Evolutionary conservation across 2,888 invertebrate species (phyloP).

Genomic region (Erannis defoliaria): DNA sequence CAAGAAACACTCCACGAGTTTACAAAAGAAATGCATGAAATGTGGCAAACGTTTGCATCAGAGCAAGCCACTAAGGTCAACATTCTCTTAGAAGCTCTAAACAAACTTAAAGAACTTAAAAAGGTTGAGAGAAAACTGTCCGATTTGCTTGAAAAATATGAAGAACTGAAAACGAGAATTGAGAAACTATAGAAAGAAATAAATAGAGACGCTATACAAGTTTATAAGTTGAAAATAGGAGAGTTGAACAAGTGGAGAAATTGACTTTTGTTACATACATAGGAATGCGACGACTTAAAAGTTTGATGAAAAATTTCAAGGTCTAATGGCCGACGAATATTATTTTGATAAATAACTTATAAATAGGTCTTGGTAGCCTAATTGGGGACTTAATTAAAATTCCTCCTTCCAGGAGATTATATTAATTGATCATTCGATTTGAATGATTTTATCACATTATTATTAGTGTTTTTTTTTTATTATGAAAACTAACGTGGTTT

Average conservation of each 20-base stretch:
- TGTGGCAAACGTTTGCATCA: conserved; percentile 21
- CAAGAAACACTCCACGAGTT: conserved; percentile 24
- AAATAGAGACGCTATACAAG: not conserved
- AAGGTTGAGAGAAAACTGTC: conserved; percentile 1
- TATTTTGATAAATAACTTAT: not conserved
- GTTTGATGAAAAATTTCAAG: conserved; percentile 10
- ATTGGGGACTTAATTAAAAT: not conserved
- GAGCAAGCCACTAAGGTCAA: conserved; percentile 20
- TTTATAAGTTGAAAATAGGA: conserved; percentile 13
- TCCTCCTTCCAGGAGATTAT: no score
- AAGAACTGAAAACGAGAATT: conserved; percentile 14
- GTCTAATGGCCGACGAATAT: not conserved
- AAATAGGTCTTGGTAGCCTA: no score
- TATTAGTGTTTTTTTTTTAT: no score
- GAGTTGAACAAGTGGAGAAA: conserved; percentile 19
- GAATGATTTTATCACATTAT: not conserved
- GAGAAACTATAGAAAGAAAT: conserved; percentile 18
- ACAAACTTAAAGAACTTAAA: conserved; percentile 18
- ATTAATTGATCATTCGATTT: not conserved
- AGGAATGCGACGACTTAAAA: conserved; percentile 20
- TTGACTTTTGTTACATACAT: conserved; percentile 18
- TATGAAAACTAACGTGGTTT: no score
- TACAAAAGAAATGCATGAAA: conserved; percentile 26
- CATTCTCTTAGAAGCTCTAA: conserved; percentile 14
- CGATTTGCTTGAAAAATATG: conserved; percentile 16